Percentiles rank a stretch among this genome's conserved stretches.
phyloP scores from a whole-genome alignment of 92 coral and sea anemone species.

The Ricordea florida region DNA sequence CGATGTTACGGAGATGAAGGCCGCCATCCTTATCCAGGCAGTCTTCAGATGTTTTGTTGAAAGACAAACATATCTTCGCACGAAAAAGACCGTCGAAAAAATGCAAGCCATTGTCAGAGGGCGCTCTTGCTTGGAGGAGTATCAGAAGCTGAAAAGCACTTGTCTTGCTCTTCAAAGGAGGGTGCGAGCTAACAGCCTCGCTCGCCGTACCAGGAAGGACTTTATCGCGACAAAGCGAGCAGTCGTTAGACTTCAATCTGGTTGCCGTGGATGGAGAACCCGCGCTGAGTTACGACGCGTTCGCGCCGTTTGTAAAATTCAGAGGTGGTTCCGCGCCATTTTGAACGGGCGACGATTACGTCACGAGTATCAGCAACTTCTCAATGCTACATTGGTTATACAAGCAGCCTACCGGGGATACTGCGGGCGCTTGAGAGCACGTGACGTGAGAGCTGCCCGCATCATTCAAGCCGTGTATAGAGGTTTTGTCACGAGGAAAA shows the following conservation, averaged over 20 bases:
- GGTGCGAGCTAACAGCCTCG: slow-evolving; percentile 30
- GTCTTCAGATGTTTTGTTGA: slow-evolving; percentile 26
- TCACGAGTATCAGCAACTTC: slow-evolving; percentile 43
- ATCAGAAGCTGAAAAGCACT: slow-evolving; percentile 28
- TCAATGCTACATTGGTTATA: slow-evolving; percentile 50
- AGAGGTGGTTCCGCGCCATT: slow-evolving; percentile 69
- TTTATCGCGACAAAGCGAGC: slow-evolving; percentile 45
- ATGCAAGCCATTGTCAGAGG: slow-evolving; percentile 78
- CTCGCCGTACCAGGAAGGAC: slow-evolving; percentile 20
- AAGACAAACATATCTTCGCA: slow-evolving; percentile 26
- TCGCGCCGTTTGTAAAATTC: slow-evolving; percentile 61
- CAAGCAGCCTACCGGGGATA: slow-evolving; percentile 88
- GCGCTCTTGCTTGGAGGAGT: slow-evolving; percentile 30
- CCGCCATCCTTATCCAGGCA: slow-evolving; percentile 66
- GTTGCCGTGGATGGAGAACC: slow-evolving; percentile 62
- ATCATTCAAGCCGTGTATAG: slow-evolving; percentile 66
- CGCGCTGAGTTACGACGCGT: slow-evolving; percentile 52
- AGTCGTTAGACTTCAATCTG: slow-evolving; percentile 51
- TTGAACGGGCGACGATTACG: slow-evolving; percentile 34
- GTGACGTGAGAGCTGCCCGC: slow-evolving; percentile 59
- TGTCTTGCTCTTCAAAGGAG: slow-evolving; percentile 57
- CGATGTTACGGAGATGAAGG: slow-evolving; percentile 42
- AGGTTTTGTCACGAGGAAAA: slow-evolving; percentile 71
- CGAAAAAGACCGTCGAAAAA: slow-evolving; percentile 26
- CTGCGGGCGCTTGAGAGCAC: slow-evolving; percentile 58